phyloP scores from a whole-genome alignment of 2,113 vertebrate species.

The Piaya cayana region DNA sequence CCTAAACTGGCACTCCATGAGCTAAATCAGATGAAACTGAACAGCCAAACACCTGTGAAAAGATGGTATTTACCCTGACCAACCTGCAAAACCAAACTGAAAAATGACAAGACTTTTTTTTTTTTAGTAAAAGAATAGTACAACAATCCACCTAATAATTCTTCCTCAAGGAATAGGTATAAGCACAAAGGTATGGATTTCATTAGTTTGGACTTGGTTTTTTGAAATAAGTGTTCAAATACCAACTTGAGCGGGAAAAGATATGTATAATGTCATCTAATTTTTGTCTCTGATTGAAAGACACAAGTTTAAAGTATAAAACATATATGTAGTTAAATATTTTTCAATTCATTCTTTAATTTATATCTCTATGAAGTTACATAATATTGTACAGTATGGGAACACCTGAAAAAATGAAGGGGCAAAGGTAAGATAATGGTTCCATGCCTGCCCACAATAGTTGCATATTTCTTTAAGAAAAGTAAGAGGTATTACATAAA shows the following conservation, averaged over 20 bases:
- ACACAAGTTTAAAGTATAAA: not conserved
- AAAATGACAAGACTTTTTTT: not conserved
- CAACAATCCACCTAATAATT: not conserved
- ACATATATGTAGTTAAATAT: not conserved
- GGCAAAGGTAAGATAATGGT: not conserved
- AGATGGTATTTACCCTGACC: not conserved
- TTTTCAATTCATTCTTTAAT: not conserved
- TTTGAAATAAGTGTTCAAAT: not conserved
- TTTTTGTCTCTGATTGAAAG: not conserved
- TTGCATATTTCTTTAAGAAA: not conserved
- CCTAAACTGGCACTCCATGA: not conserved
- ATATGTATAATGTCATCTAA: not conserved
- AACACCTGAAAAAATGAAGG: not conserved
- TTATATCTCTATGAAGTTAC: not conserved
- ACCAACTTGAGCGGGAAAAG: not conserved
- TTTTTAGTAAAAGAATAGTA: not conserved
- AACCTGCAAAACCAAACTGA: not conserved
- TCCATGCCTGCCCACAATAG: not conserved
- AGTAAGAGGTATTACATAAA: not conserved
- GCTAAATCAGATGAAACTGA: slow-evolving; percentile 7
- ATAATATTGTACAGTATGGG: not conserved
- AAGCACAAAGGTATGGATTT: not conserved
- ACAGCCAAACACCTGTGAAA: not conserved
- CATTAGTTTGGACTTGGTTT: not conserved
- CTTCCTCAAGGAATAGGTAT: not conserved